Conservation (phyloP, 2,113 vertebrate genomes). For the Lucifuga dentata region DNA sequence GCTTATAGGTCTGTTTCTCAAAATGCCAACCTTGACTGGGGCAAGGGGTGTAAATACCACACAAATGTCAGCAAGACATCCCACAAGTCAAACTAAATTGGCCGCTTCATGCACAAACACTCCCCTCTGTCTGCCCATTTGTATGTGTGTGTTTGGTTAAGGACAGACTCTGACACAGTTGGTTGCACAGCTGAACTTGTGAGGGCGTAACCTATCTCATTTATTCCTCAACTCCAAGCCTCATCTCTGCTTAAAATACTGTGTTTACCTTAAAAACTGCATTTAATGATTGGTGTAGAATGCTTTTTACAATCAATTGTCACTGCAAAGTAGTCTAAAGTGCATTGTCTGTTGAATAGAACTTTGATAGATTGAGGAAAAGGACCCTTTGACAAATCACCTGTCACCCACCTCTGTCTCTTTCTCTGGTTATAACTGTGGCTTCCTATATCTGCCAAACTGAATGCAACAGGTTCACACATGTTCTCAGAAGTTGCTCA, state of each 20-base stretch:
- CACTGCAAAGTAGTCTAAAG: no score
- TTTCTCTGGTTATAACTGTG: no score
- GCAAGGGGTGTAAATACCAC: constrained; percentile 81
- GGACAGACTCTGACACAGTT: constrained; percentile 26
- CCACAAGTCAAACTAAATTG: constrained; percentile 83
- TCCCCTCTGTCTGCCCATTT: constrained; percentile 34
- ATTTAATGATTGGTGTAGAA: no score
- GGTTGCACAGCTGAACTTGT: constrained; percentile 3
- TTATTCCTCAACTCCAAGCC: neutral
- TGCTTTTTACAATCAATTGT: no score
- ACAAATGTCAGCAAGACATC: constrained; percentile 83
- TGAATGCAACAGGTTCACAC: no score
- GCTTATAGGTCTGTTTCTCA: constrained; percentile 71
- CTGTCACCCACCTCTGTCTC: no score
- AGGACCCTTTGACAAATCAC: no score
- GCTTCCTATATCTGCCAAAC: no score
- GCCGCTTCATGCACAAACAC: constrained; percentile 71
- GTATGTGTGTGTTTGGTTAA: constrained; percentile 44
- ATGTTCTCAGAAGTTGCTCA: no score
- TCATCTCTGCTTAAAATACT: neutral
- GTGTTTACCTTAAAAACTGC: no score
- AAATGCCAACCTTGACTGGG: constrained; percentile 81
- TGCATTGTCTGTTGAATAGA: no score
- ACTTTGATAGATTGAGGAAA: no score
- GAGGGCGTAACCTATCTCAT: constrained; percentile 11